Evolutionary conservation across 2,888 invertebrate genomes (phyloP).

Genomic region (Chaitophorus viminalis): DNA sequence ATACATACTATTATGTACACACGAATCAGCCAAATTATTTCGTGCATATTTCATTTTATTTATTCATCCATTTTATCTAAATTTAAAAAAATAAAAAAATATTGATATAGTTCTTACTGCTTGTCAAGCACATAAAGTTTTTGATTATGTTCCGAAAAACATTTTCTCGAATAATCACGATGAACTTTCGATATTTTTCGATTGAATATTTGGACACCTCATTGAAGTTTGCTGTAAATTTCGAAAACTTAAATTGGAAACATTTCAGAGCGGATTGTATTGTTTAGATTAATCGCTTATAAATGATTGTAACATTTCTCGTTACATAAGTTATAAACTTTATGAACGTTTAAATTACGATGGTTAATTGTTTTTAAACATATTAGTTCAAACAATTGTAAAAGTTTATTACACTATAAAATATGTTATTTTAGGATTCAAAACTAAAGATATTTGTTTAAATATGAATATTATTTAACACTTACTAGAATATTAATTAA

Average conservation of each 20-base stretch:
- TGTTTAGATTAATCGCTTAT: neutral
- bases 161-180: neutral
- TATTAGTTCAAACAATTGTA: neutral
- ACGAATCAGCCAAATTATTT: too few relatives aligned
- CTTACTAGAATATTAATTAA: neutral
- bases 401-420: neutral
- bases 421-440: neutral
- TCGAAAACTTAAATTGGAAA: neutral
- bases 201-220: neutral
- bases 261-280: too few relatives aligned
- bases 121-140: too few relatives aligned
- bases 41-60: too few relatives aligned
- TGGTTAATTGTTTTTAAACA: neutral
- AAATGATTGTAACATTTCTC: neutral
- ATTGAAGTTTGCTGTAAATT: neutral
- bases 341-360: neutral
- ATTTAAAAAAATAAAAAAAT: too few relatives aligned
- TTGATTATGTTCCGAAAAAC: neutral
- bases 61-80: too few relatives aligned
- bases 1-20: too few relatives aligned
- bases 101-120: too few relatives aligned
- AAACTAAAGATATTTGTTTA: neutral
- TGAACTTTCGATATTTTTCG: too few relatives aligned
- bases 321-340: neutral
- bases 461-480: neutral